Conservation (phyloP, 2,888 invertebrate species). For the Leptopterna dolabrata region DNA sequence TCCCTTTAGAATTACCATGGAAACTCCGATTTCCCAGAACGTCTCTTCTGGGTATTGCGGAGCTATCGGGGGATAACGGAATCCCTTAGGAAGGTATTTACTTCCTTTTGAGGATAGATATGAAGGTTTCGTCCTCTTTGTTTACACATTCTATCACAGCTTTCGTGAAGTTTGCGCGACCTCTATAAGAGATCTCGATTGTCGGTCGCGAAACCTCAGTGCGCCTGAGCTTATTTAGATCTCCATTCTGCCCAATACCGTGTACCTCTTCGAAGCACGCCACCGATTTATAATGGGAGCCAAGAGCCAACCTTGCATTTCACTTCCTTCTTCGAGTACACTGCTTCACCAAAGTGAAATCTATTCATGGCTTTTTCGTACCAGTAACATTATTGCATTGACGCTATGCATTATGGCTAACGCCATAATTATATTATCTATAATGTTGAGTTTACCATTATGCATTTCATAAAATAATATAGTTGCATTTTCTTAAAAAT, state of each 20-base stretch:
- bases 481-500: too few species aligned
- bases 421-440: too few species aligned
- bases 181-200: neutral
- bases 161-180: neutral
- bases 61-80: neutral
- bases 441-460: too few species aligned
- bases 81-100: neutral
- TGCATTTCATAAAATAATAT: too few species aligned
- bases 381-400: too few species aligned
- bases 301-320: too few species aligned
- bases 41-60: neutral
- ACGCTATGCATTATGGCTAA: too few species aligned
- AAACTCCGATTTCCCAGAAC: neutral
- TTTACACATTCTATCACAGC: conserved; percentile 31
- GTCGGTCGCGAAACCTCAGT: neutral
- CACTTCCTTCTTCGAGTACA: too few species aligned
- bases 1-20: neutral
- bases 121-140: conserved; percentile 16
- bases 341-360: too few species aligned
- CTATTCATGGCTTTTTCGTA: too few species aligned
- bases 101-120: neutral
- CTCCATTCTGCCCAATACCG: neutral
- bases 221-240: neutral
- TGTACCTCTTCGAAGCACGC: neutral
- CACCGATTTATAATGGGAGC: too few species aligned